Evolutionary conservation across 2,888 invertebrate species (phyloP).

Genomic region (Aquatica leii): DNA sequence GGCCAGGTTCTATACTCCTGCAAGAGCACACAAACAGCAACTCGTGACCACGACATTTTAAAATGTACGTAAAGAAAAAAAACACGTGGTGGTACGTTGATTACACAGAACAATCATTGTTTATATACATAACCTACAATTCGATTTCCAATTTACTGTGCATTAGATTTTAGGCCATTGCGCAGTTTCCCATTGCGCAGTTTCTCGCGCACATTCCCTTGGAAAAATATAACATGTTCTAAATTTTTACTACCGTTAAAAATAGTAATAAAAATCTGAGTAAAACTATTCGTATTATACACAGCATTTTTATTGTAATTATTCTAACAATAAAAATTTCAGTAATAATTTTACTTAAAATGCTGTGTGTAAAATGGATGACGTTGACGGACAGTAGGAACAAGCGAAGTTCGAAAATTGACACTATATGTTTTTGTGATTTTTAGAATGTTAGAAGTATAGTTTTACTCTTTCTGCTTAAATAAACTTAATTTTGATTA

Average conservation of each 20-base stretch:
- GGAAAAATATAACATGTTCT: slow-evolving; percentile 3
- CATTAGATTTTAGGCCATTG: slow-evolving; percentile 1
- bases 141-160: slow-evolving; percentile 4
- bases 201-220: neutral
- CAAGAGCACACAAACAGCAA: neutral
- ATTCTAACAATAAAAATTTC: slow-evolving; percentile 1
- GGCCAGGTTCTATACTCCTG: slow-evolving; percentile 5
- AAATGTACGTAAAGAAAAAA: neutral
- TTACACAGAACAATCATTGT: too few species aligned
- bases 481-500: too few species aligned
- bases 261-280: slow-evolving; percentile 4
- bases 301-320: slow-evolving; percentile 4
- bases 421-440: too few species aligned
- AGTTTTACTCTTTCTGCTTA: too few species aligned
- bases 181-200: too few species aligned
- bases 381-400: too few species aligned
- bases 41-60: slow-evolving; percentile 7
- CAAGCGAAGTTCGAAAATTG: too few species aligned
- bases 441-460: too few species aligned
- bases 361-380: slow-evolving; percentile 5
- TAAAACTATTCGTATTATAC: neutral
- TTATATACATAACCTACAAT: slow-evolving; percentile 1
- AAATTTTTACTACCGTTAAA: slow-evolving; percentile 3
- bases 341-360: slow-evolving; percentile 5
- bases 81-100: neutral